Percentiles rank a stretch among this genome's conserved stretches.
phyloP scores from a whole-genome alignment of 1,140 invertebrate species.

The Sesamia nonagrioides region DNA sequence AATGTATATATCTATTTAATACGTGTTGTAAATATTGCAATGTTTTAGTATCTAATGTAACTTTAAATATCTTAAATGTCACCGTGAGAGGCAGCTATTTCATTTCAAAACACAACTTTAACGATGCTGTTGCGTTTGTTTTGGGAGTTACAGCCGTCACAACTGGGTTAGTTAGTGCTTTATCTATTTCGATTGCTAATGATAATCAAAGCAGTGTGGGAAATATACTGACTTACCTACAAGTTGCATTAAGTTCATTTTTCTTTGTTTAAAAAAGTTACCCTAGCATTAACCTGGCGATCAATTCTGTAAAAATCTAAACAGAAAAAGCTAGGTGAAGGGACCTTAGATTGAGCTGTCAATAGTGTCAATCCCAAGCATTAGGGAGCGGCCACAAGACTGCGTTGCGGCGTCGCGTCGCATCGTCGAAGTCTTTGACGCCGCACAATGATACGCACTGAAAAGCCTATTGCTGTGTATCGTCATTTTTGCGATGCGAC shows the following conservation, averaged over 20 bases:
- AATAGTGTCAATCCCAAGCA: too few species aligned
- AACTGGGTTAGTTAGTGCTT: conserved; percentile 3
- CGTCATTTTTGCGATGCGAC: too few species aligned
- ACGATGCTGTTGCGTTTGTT: background rate
- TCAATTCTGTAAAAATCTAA: too few species aligned
- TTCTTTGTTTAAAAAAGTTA: conserved; percentile 21
- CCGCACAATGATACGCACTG: too few species aligned
- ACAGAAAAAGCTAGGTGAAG: too few species aligned
- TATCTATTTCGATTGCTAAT: conserved; percentile 17
- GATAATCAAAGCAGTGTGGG: conserved; percentile 36
- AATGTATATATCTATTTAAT: background rate
- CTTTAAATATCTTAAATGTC: conserved; percentile 27
- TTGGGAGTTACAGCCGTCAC: background rate
- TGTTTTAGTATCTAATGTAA: conserved; percentile 13
- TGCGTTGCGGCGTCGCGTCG: too few species aligned
- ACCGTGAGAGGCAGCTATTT: background rate
- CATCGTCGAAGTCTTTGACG: too few species aligned
- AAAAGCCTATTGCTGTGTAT: too few species aligned
- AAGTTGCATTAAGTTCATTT: conserved; percentile 7
- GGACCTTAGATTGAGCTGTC: too few species aligned
- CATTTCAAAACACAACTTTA: conserved; percentile 6
- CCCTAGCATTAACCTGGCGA: background rate
- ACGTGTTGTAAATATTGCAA: background rate
- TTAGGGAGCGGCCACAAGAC: too few species aligned
- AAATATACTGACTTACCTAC: background rate